Conservation (phyloP, 2,797 vertebrate species). For the Taeniopygia guttata region DNA sequence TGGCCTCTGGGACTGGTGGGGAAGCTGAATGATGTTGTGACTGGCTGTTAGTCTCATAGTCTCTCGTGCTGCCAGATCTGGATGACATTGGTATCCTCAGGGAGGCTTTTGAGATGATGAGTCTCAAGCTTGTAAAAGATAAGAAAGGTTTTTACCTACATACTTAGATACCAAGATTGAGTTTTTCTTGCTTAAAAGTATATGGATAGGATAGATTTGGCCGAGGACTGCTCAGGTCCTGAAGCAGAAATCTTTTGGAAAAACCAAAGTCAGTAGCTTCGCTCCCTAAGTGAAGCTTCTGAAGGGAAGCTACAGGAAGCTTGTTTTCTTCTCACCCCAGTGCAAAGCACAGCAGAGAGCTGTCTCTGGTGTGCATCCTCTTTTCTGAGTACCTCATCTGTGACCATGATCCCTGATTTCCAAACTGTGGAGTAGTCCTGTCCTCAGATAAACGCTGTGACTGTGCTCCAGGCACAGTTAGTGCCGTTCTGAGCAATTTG, state of each 20-base stretch:
- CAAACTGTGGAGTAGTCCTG: not conserved
- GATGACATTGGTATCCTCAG: conserved; percentile 25
- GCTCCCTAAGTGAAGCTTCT: not conserved
- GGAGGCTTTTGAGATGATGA: not conserved
- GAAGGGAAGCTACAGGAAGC: not conserved
- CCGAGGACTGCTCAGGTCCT: not conserved
- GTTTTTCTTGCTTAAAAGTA: not conserved
- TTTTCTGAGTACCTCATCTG: not conserved
- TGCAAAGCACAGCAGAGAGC: not conserved
- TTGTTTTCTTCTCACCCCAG: not conserved
- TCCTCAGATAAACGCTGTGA: not conserved
- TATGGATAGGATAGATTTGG: not conserved
- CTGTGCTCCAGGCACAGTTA: not conserved
- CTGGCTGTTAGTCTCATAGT: not conserved
- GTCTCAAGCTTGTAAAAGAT: conserved; percentile 6
- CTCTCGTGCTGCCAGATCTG: not conserved
- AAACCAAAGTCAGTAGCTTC: not conserved
- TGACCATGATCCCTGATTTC: not conserved
- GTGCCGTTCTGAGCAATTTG: not conserved
- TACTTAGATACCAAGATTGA: not conserved
- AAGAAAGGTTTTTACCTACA: conserved; percentile 2
- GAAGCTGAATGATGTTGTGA: not conserved
- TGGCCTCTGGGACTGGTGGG: not conserved
- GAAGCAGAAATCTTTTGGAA: not conserved
- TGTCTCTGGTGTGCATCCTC: not conserved